These are phyloP conservation scores for Hipposideros armiger DNA, from an alignment of 2,113 vertebrate genomes.

Conservation along the genomic window DNA sequence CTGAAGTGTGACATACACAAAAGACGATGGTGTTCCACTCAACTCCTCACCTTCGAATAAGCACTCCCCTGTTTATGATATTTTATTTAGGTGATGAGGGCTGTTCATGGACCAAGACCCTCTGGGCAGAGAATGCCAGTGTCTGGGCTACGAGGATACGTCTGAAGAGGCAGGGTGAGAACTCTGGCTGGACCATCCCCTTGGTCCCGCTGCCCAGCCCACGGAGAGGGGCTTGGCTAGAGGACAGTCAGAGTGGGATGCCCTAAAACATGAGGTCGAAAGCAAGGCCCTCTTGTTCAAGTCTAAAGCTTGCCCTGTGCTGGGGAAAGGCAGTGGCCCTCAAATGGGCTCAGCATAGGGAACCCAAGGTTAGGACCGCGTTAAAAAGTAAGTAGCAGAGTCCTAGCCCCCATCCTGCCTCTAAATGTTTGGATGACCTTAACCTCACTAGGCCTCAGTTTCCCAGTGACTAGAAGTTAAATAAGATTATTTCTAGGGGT, in stretches of 20 bases:
- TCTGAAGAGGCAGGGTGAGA: too few species aligned
- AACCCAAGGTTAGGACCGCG: not conserved
- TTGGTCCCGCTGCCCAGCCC: not conserved
- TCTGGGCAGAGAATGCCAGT: not conserved
- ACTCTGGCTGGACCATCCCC: not conserved
- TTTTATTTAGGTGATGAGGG: not conserved
- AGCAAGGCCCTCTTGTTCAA: not conserved
- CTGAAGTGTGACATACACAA: not conserved
- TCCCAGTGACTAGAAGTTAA: not conserved
- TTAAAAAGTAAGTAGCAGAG: not conserved
- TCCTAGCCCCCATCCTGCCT: not conserved
- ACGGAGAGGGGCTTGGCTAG: not conserved
- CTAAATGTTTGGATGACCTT: not conserved
- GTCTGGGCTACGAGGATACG: not conserved
- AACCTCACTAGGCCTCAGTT: not conserved
- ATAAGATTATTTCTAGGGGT: not conserved
- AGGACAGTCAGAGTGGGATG: not conserved
- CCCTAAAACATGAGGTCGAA: not conserved
- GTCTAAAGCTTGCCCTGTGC: not conserved
- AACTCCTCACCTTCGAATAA: not conserved
- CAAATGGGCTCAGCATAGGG: not conserved
- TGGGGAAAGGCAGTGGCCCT: not conserved
- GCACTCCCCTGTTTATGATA: not conserved
- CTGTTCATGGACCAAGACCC: not conserved
- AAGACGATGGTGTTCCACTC: not conserved